Base-by-base conservation (phyloP, 1,140 invertebrate species). In the Leguminivora glycinivorella region DNA sequence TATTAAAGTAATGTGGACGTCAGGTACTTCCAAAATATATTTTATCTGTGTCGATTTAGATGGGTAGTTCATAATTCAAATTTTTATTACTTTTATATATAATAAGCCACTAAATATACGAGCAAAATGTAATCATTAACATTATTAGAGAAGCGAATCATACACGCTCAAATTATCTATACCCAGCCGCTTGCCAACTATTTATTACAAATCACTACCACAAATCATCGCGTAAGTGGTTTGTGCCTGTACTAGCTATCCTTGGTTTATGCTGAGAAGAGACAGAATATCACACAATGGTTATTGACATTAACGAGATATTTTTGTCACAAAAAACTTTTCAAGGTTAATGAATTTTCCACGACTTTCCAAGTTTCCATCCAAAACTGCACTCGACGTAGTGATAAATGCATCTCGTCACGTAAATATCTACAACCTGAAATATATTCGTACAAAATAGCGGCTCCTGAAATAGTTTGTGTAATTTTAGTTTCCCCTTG, bases 401-500 rank as follows among this genome's bases (percentile, higher is more conserved):
- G 17, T 58, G 56, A 26, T 58, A 58, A 58, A 58, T 25, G 14
- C 26, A 26, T 25, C 25, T 63, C 58, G 58, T 4, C 17, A 17
- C 34, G 14, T 22, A 52, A 22, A 52, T 43, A 26, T 26, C 56
- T 31, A 63, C 26, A 63, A 63, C n/a, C 14, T 63, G 19, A 52
- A 29, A 69, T 56, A 67, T 67, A 52, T 29, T 43, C 26, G 40
- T n/a, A 10, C 67, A 69, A 69, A 67, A 69, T 69, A 19, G 67
- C 67, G 40, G 24, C 24, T 56, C 40, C 26, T 67, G 70, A 76
- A 83, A 83, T 75, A 77, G 77, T 82, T 76, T 19, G 19, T 52
- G 47, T 74, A 58, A 77, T 76, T 78, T 75, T 68, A 79, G 78
- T 76, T 73, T 78, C 76, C 75, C 70, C 58, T 63, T 63, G 58